A percentile compares a stretch with the other conserved stretches of the same genome.
phyloP scores from a whole-genome alignment of 2,797 vertebrate species.

The Eulemur albifrons region DNA sequence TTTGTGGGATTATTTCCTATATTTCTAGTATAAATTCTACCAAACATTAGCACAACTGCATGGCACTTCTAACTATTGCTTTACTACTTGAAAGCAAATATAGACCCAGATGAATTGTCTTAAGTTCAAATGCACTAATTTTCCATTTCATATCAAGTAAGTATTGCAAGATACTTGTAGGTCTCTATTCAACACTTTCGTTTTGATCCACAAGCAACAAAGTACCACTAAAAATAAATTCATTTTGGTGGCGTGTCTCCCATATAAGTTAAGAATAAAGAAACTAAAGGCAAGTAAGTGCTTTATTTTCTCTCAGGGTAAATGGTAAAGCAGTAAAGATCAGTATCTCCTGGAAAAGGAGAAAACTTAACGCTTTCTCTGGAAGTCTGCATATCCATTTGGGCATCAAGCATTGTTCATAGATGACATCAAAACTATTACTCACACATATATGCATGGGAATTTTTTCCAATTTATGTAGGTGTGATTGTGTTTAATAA shows the following conservation, averaged over 20 bases:
- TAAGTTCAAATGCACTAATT: background rate
- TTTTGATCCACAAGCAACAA: background rate
- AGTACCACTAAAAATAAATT: background rate
- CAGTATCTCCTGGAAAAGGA: background rate
- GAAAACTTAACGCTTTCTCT: background rate
- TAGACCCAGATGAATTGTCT: background rate
- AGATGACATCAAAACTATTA: background rate
- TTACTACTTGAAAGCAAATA: background rate
- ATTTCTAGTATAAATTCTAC: background rate
- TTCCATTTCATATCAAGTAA: background rate
- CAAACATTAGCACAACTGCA: background rate
- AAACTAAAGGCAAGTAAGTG: background rate
- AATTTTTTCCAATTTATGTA: background rate
- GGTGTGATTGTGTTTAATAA: background rate
- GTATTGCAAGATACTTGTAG: background rate
- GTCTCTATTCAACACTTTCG: background rate
- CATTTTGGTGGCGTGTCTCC: background rate
- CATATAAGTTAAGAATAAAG: background rate
- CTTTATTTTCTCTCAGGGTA: background rate
- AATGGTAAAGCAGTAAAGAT: background rate
- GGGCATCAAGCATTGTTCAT: background rate
- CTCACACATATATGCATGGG: background rate
- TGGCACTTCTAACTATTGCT: background rate
- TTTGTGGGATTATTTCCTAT: background rate
- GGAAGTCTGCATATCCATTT: background rate